Conservation (phyloP, 2,888 invertebrate species). For the Clepsis dumicolana region DNA sequence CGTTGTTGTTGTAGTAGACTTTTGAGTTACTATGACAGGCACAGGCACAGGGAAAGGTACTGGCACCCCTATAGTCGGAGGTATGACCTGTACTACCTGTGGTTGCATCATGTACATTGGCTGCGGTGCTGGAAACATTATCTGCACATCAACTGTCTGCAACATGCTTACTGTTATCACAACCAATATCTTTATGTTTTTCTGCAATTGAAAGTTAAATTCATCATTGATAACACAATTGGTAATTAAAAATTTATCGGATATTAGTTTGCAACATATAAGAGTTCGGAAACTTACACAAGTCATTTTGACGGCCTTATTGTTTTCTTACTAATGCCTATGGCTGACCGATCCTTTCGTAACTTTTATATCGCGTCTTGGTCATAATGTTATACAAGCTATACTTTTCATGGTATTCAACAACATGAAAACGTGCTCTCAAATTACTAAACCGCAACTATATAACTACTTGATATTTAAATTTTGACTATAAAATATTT, state of each 20-base stretch:
- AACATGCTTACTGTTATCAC: not conserved
- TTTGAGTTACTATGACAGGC: slow-evolving; percentile 3
- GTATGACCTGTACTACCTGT: not conserved
- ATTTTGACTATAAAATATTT: not conserved
- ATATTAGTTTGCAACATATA: too few relatives aligned
- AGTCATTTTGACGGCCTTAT: not conserved
- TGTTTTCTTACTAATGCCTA: not conserved
- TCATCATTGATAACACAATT: not conserved
- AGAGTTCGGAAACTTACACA: not conserved
- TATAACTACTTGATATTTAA: not conserved
- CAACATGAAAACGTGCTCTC: not conserved
- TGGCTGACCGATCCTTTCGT: not conserved
- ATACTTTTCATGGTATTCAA: not conserved
- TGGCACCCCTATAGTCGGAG: not conserved
- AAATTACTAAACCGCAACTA: not conserved
- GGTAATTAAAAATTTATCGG: not conserved
- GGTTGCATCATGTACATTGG: not conserved
- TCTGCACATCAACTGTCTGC: not conserved
- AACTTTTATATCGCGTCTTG: not conserved
- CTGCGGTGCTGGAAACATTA: not conserved
- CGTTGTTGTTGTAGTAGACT: not conserved
- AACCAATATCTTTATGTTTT: not conserved
- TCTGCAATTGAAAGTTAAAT: not conserved
- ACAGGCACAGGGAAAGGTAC: slow-evolving; percentile 5
- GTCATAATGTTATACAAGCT: not conserved